Conservation (phyloP, 2,113 vertebrate genomes). For the Muntiacus reevesi region DNA sequence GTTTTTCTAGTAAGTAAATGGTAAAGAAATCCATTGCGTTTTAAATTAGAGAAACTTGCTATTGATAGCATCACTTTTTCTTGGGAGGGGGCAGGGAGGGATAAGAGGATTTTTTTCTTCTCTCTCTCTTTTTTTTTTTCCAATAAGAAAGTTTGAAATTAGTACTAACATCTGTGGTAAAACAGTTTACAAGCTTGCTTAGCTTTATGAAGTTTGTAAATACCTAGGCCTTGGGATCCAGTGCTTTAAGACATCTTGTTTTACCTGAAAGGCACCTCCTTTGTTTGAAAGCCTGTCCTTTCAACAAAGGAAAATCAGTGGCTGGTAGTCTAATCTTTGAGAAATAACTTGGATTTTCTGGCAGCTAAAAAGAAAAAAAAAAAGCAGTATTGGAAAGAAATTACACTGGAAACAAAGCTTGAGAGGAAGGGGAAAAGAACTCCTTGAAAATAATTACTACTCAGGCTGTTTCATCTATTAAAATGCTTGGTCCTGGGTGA, state of each 20-base stretch:
- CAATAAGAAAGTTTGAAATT: neutral
- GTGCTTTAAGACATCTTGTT: neutral
- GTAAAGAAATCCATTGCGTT: neutral
- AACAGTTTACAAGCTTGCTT: neutral
- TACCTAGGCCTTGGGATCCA: neutral
- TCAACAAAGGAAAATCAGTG: conserved; percentile 69
- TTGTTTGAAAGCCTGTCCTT: conserved; percentile 69
- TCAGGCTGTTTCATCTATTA: neutral
- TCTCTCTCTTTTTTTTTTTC: neutral
- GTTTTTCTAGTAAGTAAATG: neutral
- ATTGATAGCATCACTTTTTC: neutral
- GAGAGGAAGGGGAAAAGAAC: conserved; percentile 5
- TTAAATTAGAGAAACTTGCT: neutral
- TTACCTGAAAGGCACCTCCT: conserved; percentile 41
- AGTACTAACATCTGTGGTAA: neutral
- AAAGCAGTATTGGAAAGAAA: neutral
- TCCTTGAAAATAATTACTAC: neutral
- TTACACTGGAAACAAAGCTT: conserved; percentile 10
- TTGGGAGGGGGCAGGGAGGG: accelerated
- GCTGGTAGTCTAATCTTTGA: conserved; percentile 75
- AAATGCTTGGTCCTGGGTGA: neutral
- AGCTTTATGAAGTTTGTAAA: neutral
- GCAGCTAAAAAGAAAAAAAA: conserved; percentile 61
- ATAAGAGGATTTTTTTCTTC: neutral
- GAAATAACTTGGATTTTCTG: conserved; percentile 63